Conservation (phyloP, 2,113 vertebrate species). For the Chionis minor region DNA sequence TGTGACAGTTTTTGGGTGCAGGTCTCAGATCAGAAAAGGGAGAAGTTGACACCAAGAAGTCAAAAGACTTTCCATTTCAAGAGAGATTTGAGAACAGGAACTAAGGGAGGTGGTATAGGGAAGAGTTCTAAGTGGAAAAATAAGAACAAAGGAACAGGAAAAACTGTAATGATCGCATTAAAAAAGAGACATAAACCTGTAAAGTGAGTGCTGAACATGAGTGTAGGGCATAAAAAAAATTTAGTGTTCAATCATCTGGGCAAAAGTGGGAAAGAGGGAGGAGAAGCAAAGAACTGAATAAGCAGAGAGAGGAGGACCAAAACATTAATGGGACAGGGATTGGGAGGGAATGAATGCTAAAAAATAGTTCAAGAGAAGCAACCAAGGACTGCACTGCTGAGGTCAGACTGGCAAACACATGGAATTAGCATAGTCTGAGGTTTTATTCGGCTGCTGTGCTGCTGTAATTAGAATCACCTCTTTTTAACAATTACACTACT, state of each 20-base stretch:
- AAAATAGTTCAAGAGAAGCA: background rate
- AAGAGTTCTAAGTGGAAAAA: background rate
- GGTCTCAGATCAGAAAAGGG: background rate
- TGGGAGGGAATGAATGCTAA: background rate
- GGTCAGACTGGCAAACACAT: background rate
- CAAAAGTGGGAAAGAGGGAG: background rate
- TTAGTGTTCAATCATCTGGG: background rate
- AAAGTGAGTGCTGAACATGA: background rate
- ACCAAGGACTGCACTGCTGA: background rate
- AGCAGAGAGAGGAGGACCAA: background rate
- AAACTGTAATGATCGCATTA: background rate
- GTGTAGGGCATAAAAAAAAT: background rate
- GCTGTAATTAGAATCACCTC: background rate
- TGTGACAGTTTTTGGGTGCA: background rate
- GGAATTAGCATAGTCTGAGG: background rate
- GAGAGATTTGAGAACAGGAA: background rate
- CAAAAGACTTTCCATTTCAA: background rate
- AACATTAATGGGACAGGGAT: background rate
- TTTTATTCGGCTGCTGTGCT: background rate
- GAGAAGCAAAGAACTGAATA: background rate
- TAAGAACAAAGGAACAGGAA: background rate
- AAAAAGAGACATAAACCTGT: background rate
- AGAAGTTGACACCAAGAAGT: rapidly evolving
- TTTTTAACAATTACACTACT: background rate
- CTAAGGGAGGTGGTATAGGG: background rate